phyloP scores from a whole-genome alignment of 1,140 invertebrate species.

The Nephotettix cincticeps region DNA sequence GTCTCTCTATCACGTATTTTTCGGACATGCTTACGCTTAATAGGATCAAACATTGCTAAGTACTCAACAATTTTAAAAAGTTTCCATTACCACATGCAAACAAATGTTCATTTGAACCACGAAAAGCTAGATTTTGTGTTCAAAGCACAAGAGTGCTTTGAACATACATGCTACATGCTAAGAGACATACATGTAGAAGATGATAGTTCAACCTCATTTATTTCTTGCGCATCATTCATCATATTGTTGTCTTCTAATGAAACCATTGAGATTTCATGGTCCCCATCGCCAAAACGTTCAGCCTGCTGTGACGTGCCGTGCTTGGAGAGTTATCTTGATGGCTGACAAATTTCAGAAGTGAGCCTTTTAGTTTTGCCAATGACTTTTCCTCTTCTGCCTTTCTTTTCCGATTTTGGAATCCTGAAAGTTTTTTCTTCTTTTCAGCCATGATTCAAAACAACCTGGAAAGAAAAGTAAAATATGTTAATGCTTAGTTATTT shows the following conservation, averaged over 20 bases:
- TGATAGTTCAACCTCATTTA: neutral
- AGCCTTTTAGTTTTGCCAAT: neutral
- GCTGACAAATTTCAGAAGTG: neutral
- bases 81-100: neutral
- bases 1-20: neutral
- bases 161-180: neutral
- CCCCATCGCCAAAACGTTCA: neutral
- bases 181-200: neutral
- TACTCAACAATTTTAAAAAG: neutral
- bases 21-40: neutral
- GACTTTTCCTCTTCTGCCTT: neutral
- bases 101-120: neutral
- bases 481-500: no score
- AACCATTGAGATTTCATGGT: neutral
- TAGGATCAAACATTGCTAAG: neutral
- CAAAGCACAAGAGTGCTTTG: neutral
- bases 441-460: neutral
- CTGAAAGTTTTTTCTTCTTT: neutral
- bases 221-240: neutral
- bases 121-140: neutral
- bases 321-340: neutral
- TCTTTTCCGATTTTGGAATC: neutral
- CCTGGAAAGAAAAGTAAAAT: no score
- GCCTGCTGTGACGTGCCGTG: neutral
- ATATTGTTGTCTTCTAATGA: neutral